Evolutionary conservation across 2,113 vertebrate species (phyloP).

Genomic region (Mionectes macconnelli): DNA sequence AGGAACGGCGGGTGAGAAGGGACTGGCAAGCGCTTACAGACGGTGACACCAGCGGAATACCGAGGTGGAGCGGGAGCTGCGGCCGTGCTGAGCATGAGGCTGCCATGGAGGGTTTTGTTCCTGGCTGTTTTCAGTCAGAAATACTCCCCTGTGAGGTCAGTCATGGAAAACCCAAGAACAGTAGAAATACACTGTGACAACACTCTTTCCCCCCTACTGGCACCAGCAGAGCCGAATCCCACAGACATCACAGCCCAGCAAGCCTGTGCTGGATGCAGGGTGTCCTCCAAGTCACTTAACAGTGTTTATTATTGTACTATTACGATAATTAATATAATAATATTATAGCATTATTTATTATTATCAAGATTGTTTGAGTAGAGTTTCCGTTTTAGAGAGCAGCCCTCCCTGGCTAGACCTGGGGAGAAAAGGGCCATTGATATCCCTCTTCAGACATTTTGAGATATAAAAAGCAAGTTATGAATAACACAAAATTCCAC

Average conservation of each 20-base stretch:
- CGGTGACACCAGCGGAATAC: background rate
- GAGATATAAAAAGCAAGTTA: background rate
- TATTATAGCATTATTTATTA: background rate
- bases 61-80: background rate
- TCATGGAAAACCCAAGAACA: accelerated
- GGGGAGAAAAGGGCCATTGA: background rate
- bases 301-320: background rate
- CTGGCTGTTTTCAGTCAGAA: accelerated
- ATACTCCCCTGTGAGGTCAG: background rate
- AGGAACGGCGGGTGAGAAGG: background rate
- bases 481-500: background rate
- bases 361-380: background rate
- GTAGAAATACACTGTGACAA: accelerated
- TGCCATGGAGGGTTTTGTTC: accelerated
- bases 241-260: background rate
- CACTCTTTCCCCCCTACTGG: background rate
- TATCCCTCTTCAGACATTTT: background rate
- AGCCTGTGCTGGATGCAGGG: background rate
- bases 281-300: background rate
- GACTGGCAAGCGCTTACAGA: background rate
- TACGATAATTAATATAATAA: background rate
- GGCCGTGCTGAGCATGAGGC: accelerated
- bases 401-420: background rate
- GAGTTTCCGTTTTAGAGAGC: background rate
- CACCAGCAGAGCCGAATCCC: accelerated